These are phyloP conservation scores for Podargus strigoides DNA, from an alignment of 2,797 vertebrate species.

Conservation along the genomic window DNA sequence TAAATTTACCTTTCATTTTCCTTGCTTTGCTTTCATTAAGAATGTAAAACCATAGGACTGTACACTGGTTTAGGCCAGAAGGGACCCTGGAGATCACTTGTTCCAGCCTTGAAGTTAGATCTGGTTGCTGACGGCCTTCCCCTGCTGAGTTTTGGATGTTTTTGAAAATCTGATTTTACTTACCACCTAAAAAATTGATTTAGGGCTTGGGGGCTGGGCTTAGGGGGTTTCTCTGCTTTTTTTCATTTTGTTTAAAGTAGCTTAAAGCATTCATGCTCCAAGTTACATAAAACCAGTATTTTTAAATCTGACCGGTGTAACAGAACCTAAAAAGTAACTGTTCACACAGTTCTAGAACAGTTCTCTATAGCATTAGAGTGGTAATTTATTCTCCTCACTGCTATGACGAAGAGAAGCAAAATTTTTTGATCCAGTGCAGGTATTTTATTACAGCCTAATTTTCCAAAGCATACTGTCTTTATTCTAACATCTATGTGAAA, in stretches of 20 bases:
- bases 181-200: not conserved
- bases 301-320: not conserved
- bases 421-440: not conserved
- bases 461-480: not conserved
- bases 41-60: not conserved
- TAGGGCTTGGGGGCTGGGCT: not conserved
- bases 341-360: not conserved
- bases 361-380: not conserved
- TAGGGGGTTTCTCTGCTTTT: rapidly evolving
- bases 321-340: not conserved
- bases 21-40: not conserved
- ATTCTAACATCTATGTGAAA: not conserved
- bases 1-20: not conserved
- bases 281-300: not conserved
- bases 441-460: not conserved
- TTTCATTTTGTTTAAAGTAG: not conserved
- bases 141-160: not conserved
- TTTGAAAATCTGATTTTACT: not conserved
- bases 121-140: not conserved
- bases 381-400: not conserved
- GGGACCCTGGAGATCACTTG: not conserved
- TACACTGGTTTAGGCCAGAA: not conserved
- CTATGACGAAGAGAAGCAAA: not conserved
- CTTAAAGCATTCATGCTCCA: rapidly evolving
- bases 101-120: not conserved